Evolutionary conservation across 2,113 vertebrate species (phyloP).

Genomic region (Phasianus colchicus): DNA sequence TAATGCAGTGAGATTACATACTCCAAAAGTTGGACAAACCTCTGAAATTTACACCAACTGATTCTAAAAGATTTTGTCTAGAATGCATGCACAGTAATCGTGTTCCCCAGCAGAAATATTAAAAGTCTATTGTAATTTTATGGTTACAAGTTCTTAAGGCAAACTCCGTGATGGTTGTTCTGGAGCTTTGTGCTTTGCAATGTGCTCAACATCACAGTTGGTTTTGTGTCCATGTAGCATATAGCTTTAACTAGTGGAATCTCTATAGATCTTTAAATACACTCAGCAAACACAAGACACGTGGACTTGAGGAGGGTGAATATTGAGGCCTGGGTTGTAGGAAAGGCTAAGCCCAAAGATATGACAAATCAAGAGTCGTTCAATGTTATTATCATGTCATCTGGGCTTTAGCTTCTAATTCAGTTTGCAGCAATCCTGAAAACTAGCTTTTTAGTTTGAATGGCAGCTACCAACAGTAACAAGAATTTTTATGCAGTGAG

Average conservation of each 20-base stretch:
- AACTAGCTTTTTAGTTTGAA: neutral
- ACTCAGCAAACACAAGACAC: neutral
- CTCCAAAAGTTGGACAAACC: too few species aligned
- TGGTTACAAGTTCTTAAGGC: neutral
- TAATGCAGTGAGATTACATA: accelerated
- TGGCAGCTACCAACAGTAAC: neutral
- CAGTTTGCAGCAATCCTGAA: neutral
- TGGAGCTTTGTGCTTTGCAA: neutral
- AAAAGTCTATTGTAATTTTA: neutral
- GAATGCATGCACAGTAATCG: neutral
- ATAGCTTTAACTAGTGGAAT: conserved; percentile 20
- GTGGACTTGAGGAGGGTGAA: neutral
- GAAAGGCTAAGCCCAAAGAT: conserved; percentile 33
- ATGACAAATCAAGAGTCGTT: conserved; percentile 39
- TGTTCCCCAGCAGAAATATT: neutral
- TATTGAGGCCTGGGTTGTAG: neutral
- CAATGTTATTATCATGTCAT: neutral
- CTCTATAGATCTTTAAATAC: neutral
- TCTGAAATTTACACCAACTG: neutral
- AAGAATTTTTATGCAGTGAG: neutral
- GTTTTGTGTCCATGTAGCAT: neutral
- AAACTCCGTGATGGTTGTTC: neutral
- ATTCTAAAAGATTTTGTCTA: neutral
- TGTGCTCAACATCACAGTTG: neutral
- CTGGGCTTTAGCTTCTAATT: neutral